These are phyloP conservation scores for Falcaria lacertinaria DNA, from an alignment of 2,888 invertebrate species.

Conservation along the genomic window DNA sequence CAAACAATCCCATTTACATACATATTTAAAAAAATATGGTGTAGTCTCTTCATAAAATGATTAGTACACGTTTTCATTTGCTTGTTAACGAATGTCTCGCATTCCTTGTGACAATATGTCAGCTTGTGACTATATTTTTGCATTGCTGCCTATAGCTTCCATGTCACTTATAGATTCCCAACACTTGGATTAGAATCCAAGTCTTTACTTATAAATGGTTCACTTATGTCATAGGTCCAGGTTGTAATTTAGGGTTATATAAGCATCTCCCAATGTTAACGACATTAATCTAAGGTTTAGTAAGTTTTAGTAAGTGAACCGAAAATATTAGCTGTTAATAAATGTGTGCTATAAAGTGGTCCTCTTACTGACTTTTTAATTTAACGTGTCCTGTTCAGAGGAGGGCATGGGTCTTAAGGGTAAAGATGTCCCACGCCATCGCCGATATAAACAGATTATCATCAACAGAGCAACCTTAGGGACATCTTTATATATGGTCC, in stretches of 20 bases:
- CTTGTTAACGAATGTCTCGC: conserved; percentile 31
- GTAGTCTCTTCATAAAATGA: conserved; percentile 14
- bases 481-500: conserved; percentile 49
- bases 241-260: conserved; percentile 69
- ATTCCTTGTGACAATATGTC: conserved; percentile 31
- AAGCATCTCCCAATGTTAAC: conserved; percentile 64
- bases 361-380: conserved; percentile 45
- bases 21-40: conserved; percentile 12
- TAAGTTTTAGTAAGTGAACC: conserved; percentile 55
- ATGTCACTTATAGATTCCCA: conserved; percentile 54
- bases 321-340: conserved; percentile 62
- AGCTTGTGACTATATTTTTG: conserved; percentile 49
- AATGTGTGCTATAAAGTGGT: conserved; percentile 68
- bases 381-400: conserved; percentile 43
- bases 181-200: conserved; percentile 49
- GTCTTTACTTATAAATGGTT: conserved; percentile 54
- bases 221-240: conserved; percentile 72
- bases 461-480: conserved; percentile 10
- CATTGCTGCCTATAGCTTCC: conserved; percentile 66
- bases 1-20: conserved; percentile 20
- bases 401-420: conserved; percentile 40
- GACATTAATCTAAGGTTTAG: conserved; percentile 70
- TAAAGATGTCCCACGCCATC: conserved; percentile 39
- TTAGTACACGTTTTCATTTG: conserved; percentile 32
- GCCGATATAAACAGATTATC: conserved; percentile 7